These are phyloP conservation scores for Heliopora coerulea DNA, from an alignment of 92 coral and sea anemone species.

Conservation along the genomic window DNA sequence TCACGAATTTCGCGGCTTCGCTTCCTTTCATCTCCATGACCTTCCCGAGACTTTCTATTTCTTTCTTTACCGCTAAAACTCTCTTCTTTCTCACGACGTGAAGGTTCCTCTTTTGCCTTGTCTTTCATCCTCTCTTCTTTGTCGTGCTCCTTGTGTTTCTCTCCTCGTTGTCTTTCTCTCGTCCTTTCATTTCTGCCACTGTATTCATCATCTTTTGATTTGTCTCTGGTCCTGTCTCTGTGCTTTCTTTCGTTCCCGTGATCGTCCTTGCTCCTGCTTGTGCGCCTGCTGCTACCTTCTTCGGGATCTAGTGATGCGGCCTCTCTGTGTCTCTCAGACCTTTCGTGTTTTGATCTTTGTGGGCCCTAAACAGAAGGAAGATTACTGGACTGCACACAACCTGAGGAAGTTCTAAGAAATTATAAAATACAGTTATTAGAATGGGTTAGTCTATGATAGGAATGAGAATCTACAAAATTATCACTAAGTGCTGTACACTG, in stretches of 20 bases:
- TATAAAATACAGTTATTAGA: no score
- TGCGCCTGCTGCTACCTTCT: background rate
- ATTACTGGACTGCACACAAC: no score
- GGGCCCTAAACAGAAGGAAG: conserved; percentile 9
- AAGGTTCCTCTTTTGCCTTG: conserved; percentile 47
- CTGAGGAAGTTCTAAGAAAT: no score
- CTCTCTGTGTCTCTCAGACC: conserved; percentile 23
- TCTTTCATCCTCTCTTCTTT: conserved; percentile 29
- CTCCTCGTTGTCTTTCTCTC: conserved; percentile 38
- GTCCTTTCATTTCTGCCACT: conserved; percentile 40
- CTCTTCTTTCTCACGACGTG: conserved; percentile 48
- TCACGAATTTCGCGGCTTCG: background rate
- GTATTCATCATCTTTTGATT: conserved; percentile 9
- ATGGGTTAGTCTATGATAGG: no score
- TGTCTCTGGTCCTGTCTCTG: conserved; percentile 43
- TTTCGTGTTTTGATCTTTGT: conserved; percentile 8
- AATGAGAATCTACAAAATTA: no score
- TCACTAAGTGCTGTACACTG: no score
- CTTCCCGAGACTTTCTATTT: conserved; percentile 30
- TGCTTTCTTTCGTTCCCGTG: conserved; percentile 49
- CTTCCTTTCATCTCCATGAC: conserved; percentile 11
- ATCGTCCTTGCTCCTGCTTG: conserved; percentile 55
- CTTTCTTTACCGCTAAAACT: conserved; percentile 51
- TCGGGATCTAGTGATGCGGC: background rate
- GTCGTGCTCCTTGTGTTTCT: conserved; percentile 50